phyloP scores from a whole-genome alignment of 92 coral and sea anemone species.

The Hydrozoanthus gracilis region DNA sequence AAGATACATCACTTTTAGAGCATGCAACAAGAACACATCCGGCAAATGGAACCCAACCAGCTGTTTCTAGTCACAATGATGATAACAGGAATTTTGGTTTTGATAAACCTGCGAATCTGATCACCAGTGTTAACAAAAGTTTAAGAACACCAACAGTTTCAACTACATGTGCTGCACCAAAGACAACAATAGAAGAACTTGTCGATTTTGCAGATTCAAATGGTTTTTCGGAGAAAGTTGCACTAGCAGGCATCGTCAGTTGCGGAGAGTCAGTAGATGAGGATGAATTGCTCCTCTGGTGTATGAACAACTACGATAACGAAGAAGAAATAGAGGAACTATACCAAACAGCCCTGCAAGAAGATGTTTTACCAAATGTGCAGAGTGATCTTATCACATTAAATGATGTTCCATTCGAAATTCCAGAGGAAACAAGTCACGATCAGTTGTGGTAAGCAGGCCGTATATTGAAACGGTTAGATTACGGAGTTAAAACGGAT shows the following conservation, averaged over 20 bases:
- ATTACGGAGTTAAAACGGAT: too few relatives aligned
- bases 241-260: slow-evolving; percentile 65
- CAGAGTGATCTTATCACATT: neutral
- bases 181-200: slow-evolving; percentile 16
- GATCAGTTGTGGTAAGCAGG: neutral
- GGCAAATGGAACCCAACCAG: neutral
- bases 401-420: neutral
- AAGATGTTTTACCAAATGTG: neutral
- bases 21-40: slow-evolving; percentile 4
- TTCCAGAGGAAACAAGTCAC: neutral
- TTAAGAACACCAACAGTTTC: neutral
- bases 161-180: neutral
- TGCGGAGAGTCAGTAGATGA: slow-evolving; percentile 61
- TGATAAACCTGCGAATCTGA: neutral
- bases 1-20: slow-evolving; percentile 1
- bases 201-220: slow-evolving; percentile 50
- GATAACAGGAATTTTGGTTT: neutral
- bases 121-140: neutral
- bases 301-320: slow-evolving; percentile 68
- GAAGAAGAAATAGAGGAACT: slow-evolving; percentile 46
- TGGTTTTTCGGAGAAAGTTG: slow-evolving; percentile 69
- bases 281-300: slow-evolving; percentile 79
- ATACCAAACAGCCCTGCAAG: slow-evolving; percentile 1
- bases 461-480: too few relatives aligned
- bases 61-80: neutral